Base-by-base conservation (phyloP, 2,113 vertebrate genomes). In the Cyphomyrus plagiostoma region DNA sequence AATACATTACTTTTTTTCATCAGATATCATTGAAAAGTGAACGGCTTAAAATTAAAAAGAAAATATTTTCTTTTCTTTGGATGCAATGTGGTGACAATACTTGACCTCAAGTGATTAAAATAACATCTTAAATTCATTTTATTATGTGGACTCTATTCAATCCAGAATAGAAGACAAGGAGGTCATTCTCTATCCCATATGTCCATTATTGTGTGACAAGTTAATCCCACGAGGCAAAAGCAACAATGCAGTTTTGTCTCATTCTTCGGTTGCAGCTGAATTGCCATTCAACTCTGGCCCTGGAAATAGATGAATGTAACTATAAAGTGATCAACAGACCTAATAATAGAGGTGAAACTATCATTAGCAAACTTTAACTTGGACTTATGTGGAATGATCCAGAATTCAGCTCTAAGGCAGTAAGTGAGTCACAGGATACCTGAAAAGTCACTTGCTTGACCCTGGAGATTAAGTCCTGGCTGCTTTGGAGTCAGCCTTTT, bases 261-360 rank as follows among this genome's bases (percentile, higher is more conserved):
- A 50, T 88, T 88, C 48, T 88, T 77, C 23, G 15, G 19, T 50
- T 50, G 66, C 88, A 52, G 88, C 46, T 88, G 66, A 4, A 30
- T 52, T 80, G 26, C 46, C 45, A 77, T 88, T 88, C 66, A 88
- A 42, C 45, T 46, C 35, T 21, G 48, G 66, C 15, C 62, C 13
- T 30, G 46, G 8, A 26, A 48, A 9, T 49, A 45, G 74, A 80
- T 50, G 62, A n/a, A 26, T 50, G 19, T 30, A 49, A 35, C 42
- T 80, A 77, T n/a, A 88, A 77, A 88, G 83, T 74, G 17, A 74
- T 48, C 66, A 26, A 48, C n/a, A 26, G 30, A 17, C 19, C 66
- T 80, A 88, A 88, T 88, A 88, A 50, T 80, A 88, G 88, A 77
- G 3, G 66, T n/a, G 9, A 49, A 86, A 49, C 83, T 86, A 77